Percentiles rank a stretch among this genome's conserved stretches.
phyloP scores from a whole-genome alignment of 2,797 vertebrate genomes.

The Molossus alvarezi region DNA sequence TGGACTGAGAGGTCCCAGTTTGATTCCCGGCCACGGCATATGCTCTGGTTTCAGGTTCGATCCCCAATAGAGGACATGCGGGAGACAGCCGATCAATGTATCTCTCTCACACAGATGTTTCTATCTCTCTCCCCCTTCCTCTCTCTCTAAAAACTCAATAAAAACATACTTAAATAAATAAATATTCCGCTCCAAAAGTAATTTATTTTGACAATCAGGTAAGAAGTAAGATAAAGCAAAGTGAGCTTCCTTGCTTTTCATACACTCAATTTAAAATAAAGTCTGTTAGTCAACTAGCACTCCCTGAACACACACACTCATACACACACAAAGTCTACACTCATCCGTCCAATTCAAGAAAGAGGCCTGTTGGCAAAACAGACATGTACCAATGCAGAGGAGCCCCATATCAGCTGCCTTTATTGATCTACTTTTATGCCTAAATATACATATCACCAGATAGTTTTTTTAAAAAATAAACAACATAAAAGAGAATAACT shows the following conservation, averaged over 20 bases:
- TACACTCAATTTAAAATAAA: background rate
- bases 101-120: too few species aligned
- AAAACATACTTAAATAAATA: background rate
- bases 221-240: background rate
- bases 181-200: background rate
- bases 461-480: slow-evolving; percentile 14
- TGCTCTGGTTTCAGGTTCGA: too few species aligned
- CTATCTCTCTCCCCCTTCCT: too few species aligned
- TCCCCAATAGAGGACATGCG: too few species aligned
- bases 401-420: background rate
- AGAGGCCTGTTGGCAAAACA: background rate
- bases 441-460: background rate
- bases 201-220: background rate
- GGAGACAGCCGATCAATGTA: too few species aligned
- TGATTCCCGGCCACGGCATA: too few species aligned
- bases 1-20: too few species aligned
- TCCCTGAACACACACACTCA: background rate
- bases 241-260: background rate
- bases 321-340: background rate
- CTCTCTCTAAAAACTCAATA: too few species aligned
- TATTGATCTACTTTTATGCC: background rate
- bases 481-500: background rate
- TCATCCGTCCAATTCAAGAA: background rate
- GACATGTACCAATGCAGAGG: background rate
- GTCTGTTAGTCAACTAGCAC: background rate